Base-by-base conservation (phyloP, 2,888 invertebrate species). In the Pyrochroa serraticornis region DNA sequence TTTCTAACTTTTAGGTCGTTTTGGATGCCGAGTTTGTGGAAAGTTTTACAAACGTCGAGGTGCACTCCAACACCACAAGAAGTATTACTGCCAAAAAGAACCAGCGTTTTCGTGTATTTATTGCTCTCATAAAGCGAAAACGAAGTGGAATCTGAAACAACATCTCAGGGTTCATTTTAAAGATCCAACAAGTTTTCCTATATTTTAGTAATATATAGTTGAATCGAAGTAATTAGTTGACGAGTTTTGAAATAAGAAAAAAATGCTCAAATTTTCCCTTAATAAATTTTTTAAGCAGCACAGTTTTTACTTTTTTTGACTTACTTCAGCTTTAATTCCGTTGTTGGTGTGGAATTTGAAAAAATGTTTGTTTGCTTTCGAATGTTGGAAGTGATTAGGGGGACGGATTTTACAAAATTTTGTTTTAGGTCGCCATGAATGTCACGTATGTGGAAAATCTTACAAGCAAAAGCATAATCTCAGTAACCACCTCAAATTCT, bases 401-500 rank as follows among this genome's bases (percentile, higher is more conserved):
- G 22, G 22, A 22, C 22, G 22, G 5, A 22, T 5, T 22, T 22
- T 22, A 22, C 22, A 22, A 5, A 22, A 5, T 22, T 3, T 42
- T 7, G 30, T 43, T 43, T 43, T 32, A 43, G 43, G 43, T 30
- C 35, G 46, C 13, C 36, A 55, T n/a, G 7, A 32, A 37, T 65
- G 66, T 44, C 52, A 41, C 6, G 52, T 53, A 13, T 67, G 67
- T 30, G 61, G 63, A 1, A 67, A 60, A 36, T 41, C 39, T 7
- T 65, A 67, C 46, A 65, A 63, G 56, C 58, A 65, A 41, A 58
- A 51, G 43, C 52, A 51, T 38, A 58, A 60, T 6, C 46, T 66
- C 10, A 43, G 10, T 33, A 41, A 47, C 10, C 55, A 56, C 39
- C 12, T 59, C 63, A 80, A 78, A 58, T 79, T 77, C 60, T 80